Evolutionary conservation across 2,888 invertebrate species (phyloP), one percentile per base, ranked within the genome.

Genomic region (Ormyrus thymus): DNA sequence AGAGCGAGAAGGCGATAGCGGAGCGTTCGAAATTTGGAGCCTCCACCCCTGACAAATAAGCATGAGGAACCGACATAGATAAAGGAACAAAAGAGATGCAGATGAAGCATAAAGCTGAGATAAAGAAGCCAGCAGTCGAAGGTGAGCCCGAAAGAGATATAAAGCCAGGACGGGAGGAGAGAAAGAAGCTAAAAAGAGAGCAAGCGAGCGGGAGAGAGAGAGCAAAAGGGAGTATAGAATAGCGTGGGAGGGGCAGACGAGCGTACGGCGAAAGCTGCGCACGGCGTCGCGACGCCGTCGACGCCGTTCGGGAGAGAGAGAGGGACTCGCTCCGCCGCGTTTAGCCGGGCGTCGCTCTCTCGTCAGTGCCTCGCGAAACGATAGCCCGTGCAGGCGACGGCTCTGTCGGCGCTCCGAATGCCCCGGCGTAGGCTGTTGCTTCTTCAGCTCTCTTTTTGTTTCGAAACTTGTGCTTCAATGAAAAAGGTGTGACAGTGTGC

Each of bases 291-390:
- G 79, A 76, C 79, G 79, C 75, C 61, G 66, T 8, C 59, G 71
- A 53, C 50, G 56, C 62, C 46, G 15, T 11, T 43, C 4, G n/a
- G 10, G 50, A 53, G 55, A 15, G 9, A 50, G 43, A 65, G 50
- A 53, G 62, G 56, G 62, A 68, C 46, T 58, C 10, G 65, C 58
- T 62, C 45, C 29, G 48, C 45, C 59, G 64, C 81, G 78, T 69
- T 81, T 81, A 81, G 78, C 69, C 81, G 81, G 81, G 78, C 78
- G 81, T 81, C 81, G 78, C 78, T 81, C 81, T 78, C 72, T 62
- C 62, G 62, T 15, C 76, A 78, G 80, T 81, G 58, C 72, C 78
- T 75, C 81, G 76, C 76, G 81, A 81, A 78, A 68, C 75, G 68
- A 48, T 45, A 66, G 66, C 71, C 68, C 78, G 66, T 53, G 46